These are phyloP conservation scores for Alfaro cultratus DNA, from an alignment of 2,797 vertebrate genomes.

Conservation along the genomic window DNA sequence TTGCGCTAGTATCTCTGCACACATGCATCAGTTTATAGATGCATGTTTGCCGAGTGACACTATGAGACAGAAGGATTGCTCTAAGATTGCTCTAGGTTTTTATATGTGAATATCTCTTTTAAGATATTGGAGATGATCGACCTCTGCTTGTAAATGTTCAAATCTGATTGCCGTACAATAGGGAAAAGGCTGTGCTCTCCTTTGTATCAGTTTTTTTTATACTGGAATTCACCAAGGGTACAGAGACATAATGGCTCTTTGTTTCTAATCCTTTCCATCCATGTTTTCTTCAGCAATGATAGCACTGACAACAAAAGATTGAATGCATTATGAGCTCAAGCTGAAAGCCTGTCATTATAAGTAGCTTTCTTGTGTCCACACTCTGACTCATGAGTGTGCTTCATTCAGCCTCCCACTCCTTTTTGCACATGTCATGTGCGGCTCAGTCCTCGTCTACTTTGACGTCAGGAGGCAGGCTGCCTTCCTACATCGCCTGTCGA, in stretches of 20 bases:
- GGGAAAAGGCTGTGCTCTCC: constrained; percentile 8
- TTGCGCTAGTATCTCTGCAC: background rate
- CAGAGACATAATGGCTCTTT: constrained; percentile 25
- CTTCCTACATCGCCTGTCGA: constrained; percentile 58
- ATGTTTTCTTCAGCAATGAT: constrained; percentile 35
- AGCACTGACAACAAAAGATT: constrained; percentile 51
- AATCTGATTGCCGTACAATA: constrained; percentile 2
- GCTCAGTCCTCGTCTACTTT: constrained; percentile 60
- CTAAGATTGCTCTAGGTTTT: background rate
- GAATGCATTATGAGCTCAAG: constrained; percentile 57
- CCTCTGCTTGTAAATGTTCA: constrained; percentile 22
- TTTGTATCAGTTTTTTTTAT: constrained; percentile 2
- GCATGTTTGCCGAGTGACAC: background rate
- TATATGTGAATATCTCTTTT: background rate
- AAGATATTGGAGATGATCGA: constrained; percentile 12
- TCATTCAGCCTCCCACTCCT: constrained; percentile 78
- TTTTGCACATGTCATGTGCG: constrained; percentile 77
- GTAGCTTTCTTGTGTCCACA: constrained; percentile 63
- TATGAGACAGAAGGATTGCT: background rate
- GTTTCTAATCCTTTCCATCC: constrained; percentile 36
- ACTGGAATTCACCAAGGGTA: constrained; percentile 22
- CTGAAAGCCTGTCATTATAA: constrained; percentile 77
- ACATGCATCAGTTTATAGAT: background rate
- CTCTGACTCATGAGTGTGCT: constrained; percentile 69
- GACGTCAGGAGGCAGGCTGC: constrained; percentile 66